A percentile compares a stretch with the other conserved stretches of the same genome.
These are phyloP conservation scores for Epizoanthus ramosus DNA, from an alignment of 92 coral and sea anemone species.

Conservation along the genomic window DNA sequence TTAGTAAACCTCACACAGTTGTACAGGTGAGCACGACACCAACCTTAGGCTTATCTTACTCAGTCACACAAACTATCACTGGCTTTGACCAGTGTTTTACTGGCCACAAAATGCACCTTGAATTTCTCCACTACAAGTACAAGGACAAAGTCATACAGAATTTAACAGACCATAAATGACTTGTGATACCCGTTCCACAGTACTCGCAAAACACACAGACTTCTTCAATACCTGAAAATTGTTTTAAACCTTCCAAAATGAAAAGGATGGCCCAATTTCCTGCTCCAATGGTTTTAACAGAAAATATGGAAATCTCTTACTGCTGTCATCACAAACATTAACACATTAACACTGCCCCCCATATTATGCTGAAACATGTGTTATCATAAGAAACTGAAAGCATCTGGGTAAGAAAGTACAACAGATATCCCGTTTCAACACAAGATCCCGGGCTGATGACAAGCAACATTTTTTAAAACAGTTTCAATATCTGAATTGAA, in stretches of 20 bases:
- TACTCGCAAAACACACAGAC: not conserved
- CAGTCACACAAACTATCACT: no score
- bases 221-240: not conserved
- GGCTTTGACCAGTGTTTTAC: not conserved
- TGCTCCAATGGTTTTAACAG: not conserved
- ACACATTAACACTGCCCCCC: not conserved
- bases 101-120: not conserved
- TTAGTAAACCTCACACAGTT: no score
- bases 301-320: not conserved
- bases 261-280: not conserved
- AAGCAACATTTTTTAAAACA: not conserved
- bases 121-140: not conserved
- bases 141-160: not conserved
- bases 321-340: conserved; percentile 11
- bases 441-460: not conserved
- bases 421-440: conserved; percentile 2
- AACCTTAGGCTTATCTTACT: no score
- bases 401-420: not conserved
- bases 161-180: not conserved
- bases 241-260: not conserved
- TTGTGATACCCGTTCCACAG: not conserved
- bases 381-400: conserved; percentile 9
- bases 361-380: not conserved
- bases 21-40: no score
- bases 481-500: conserved; percentile 20